These are phyloP conservation scores for Polyploca ridens DNA, from an alignment of 2,888 invertebrate species.

Conservation along the genomic window DNA sequence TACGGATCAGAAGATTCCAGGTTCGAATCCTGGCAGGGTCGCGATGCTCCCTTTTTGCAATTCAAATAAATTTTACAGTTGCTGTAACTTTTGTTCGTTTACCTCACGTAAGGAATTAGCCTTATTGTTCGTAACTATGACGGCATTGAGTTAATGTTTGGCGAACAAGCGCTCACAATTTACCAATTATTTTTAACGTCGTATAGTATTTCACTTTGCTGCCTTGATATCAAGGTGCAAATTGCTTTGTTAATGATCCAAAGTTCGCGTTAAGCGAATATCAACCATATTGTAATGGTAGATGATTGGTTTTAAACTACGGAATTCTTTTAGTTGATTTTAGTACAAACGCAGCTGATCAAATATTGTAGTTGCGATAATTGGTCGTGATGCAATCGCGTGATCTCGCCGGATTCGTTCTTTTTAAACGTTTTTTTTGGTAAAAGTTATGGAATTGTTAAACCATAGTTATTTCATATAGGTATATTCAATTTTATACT, in stretches of 20 bases:
- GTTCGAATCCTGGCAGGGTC: conserved; percentile 87
- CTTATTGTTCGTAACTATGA: conserved; percentile 61
- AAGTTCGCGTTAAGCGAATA: conserved; percentile 24
- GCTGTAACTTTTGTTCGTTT: conserved; percentile 37
- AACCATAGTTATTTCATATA: background rate
- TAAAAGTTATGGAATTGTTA: conserved; percentile 25
- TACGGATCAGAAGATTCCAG: conserved; percentile 89
- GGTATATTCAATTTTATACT: background rate
- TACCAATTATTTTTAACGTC: conserved; percentile 38
- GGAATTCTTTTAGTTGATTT: conserved; percentile 39
- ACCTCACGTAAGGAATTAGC: conserved; percentile 57
- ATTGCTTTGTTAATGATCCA: conserved; percentile 40
- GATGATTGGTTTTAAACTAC: conserved; percentile 34
- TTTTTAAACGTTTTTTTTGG: conserved; percentile 34
- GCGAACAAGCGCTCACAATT: conserved; percentile 58
- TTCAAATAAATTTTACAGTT: conserved; percentile 22
- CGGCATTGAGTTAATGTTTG: conserved; percentile 70
- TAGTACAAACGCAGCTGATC: conserved; percentile 78
- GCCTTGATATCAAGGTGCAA: conserved; percentile 43
- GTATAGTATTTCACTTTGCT: conserved; percentile 45
- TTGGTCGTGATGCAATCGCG: conserved; percentile 82
- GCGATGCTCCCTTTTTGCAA: conserved; percentile 37
- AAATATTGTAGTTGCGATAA: conserved; percentile 83
- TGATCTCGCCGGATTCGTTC: conserved; percentile 61
- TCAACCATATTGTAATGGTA: conserved; percentile 19